Conservation (phyloP, 2,797 vertebrate genomes). For the Helarctos malayanus region DNA sequence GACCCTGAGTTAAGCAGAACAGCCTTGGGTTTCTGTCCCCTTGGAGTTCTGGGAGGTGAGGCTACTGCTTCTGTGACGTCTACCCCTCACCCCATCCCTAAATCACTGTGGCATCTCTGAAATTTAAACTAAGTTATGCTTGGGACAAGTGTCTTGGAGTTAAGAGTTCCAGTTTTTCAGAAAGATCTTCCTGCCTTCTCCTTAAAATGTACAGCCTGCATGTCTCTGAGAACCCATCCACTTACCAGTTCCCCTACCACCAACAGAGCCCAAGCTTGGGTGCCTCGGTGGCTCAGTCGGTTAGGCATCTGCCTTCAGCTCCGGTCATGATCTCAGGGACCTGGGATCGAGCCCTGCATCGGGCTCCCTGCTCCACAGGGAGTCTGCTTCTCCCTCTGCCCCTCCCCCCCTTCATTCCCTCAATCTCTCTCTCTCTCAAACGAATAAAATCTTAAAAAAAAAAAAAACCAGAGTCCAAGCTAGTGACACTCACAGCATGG, state of each 20-base stretch:
- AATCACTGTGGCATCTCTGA: not conserved
- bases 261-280: rapidly evolving
- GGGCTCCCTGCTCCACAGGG: not conserved
- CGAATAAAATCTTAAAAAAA: not conserved
- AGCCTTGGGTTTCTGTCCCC: not conserved
- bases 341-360: not conserved
- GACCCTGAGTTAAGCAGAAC: not conserved
- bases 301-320: not conserved
- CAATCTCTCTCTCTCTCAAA: not conserved
- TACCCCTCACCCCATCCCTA: not conserved
- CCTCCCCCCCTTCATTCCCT: no score
- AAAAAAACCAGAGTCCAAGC: not conserved
- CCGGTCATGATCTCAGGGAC: not conserved
- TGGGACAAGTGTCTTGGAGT: not conserved
- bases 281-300: not conserved
- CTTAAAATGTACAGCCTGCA: not conserved
- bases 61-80: not conserved
- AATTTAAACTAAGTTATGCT: not conserved
- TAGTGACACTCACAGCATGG: not conserved
- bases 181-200: not conserved
- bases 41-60: not conserved
- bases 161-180: not conserved
- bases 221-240: not conserved
- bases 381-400: not conserved
- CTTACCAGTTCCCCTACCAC: not conserved